Base-by-base conservation (phyloP, 1,140 invertebrate genomes). In the Drosophila melanica region DNA sequence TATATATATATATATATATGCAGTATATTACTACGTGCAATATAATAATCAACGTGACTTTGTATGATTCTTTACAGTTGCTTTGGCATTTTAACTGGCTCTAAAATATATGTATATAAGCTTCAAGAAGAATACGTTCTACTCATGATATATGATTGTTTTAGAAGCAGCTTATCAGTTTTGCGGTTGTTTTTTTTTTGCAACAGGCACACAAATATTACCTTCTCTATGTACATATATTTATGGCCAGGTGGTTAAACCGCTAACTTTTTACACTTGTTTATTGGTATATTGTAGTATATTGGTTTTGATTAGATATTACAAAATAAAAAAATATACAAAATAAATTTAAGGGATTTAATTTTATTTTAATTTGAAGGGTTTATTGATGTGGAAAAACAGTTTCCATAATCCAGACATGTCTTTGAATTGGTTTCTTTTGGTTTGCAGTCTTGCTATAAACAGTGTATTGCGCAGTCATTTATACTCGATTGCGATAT, bases 21-120 rank as follows among this genome's bases (percentile, higher is more conserved):
- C 23, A 33, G 27, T 35, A 35, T 35, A 8, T 30, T 11, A 33
- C 48, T 51, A 33, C 79, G 79, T 82, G 79, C 75, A 58, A 41
- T 35, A 16, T 39, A 80, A 65, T 47, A 42, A 80, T 60, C 65
- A 81, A 86, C 81, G 81, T 86, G 81, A 85, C 81, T 77, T 75
- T 81, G 58, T 71, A 85, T 67, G 44, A 66, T 65, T 69, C 69
- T 79, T 39, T 8, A 16, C 18, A 63, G 23, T 35, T 14, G 16
- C 8, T 3, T 9, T 44, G 35, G 18, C 18, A 48, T 42, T 67
- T 42, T n/a, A 41, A 53, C 39, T 14, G 33, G 11, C 33, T 27
- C 7, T 48, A 41, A 48, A 65, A 65, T 64, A 33, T 11, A 33
- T 20, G n/a, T n/a, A 48, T 30, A 14, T 66, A 12, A 53, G 16